Conservation (phyloP, 2,113 vertebrate genomes). For the Chionis minor region DNA sequence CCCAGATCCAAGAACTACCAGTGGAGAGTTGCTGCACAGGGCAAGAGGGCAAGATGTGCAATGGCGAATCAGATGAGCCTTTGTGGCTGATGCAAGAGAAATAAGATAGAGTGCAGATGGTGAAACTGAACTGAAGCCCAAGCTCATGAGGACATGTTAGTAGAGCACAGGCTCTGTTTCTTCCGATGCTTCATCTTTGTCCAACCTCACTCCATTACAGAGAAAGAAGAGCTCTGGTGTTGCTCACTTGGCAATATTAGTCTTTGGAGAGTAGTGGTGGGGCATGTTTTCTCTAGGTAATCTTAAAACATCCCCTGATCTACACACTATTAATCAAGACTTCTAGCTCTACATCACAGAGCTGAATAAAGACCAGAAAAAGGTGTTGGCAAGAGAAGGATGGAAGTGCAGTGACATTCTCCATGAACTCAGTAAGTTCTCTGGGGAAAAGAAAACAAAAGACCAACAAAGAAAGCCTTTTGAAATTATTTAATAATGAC, state of each 20-base stretch:
- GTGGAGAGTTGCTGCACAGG: background rate
- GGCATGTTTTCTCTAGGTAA: background rate
- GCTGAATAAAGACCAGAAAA: background rate
- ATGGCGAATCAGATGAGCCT: background rate
- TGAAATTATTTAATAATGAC: background rate
- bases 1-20: background rate
- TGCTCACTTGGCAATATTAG: background rate
- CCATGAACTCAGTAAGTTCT: background rate
- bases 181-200: background rate
- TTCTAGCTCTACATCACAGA: background rate
- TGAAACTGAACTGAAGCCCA: background rate
- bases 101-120: background rate
- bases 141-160: background rate
- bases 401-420: background rate
- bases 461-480: background rate
- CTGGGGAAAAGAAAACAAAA: background rate
- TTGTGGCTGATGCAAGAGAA: background rate
- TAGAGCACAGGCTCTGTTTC: background rate
- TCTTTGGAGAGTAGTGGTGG: background rate
- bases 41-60: background rate
- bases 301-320: background rate
- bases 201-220: background rate
- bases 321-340: background rate
- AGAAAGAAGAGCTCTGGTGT: background rate
- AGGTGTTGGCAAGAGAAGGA: background rate